Conservation (phyloP, 2,888 invertebrate genomes). For the Parelbella ahira region DNA sequence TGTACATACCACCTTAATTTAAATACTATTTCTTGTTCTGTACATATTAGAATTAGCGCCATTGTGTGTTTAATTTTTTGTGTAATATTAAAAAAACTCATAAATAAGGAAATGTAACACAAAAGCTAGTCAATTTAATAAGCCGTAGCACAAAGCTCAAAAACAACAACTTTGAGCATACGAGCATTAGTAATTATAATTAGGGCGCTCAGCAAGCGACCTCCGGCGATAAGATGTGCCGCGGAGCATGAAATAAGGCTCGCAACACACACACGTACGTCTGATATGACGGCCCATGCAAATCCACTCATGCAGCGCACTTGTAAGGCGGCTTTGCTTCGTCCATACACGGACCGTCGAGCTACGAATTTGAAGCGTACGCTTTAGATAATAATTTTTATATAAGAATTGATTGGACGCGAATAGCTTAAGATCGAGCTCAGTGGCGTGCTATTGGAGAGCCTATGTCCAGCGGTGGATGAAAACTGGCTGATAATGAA, state of each 20-base stretch:
- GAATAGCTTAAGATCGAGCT: too few species aligned
- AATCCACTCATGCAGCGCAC: slow-evolving; percentile 58
- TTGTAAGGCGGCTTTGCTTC: slow-evolving; percentile 17
- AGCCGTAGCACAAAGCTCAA: slow-evolving; percentile 32
- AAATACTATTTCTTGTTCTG: too few species aligned
- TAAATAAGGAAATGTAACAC: too few species aligned
- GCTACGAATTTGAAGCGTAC: not conserved
- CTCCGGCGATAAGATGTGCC: slow-evolving; percentile 76
- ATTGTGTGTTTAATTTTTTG: too few species aligned
- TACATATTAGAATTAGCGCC: too few species aligned
- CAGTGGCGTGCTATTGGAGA: too few species aligned
- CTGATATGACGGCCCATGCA: slow-evolving; percentile 53
- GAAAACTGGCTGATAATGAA: too few species aligned
- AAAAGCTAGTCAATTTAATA: slow-evolving; percentile 21
- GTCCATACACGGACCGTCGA: slow-evolving; percentile 10
- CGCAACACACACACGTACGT: slow-evolving; percentile 37
- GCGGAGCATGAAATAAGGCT: slow-evolving; percentile 75
- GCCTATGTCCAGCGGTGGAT: too few species aligned
- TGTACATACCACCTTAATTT: too few species aligned
- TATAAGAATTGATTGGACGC: too few species aligned
- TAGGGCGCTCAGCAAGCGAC: slow-evolving; percentile 53
- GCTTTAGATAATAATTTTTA: too few species aligned
- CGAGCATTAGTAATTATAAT: slow-evolving; percentile 76
- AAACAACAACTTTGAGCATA: slow-evolving; percentile 54
- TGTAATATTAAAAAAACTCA: too few species aligned